Base-by-base conservation (phyloP, 2,797 vertebrate species). In the Loris lydekkerianus region DNA sequence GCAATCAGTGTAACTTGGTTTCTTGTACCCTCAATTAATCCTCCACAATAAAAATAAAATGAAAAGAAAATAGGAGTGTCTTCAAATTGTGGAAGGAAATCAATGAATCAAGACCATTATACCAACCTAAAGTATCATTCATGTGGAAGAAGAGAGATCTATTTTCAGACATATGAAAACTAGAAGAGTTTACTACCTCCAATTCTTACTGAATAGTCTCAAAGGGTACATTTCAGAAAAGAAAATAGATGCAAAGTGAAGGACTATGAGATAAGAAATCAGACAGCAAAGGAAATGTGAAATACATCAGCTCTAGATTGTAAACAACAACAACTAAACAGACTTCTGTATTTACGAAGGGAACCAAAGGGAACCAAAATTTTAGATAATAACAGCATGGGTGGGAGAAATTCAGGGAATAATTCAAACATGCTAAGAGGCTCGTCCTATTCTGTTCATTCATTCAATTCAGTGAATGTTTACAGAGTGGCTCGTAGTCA, bases 21-120 rank as follows among this genome's bases (percentile, higher is more conserved):
- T 40, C 37, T 40, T 40, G 37, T 40, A 40, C 37, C 37, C 37
- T 40, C 37, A 40, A 40, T 40, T 40, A 40, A 40, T 40, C 37
- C 37, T 5, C 37, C 37, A 40, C 37, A 40, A 40, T 40, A 40
- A 40, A 40, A 40, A 40, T 3, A 40, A 40, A 40, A 40, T 40
- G 37, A 40, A 40, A 40, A 49, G 46, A 49, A 49, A 89, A 81
- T 34, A 10, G 13, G 75, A 13, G 60, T 49, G 3, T 58, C 56
- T 86, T 93, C 34, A 83, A 81, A 37, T 63, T 72, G 61, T 82
- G 56, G n/a, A 80, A 77, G 46, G 40, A 86, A 83, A 89, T 63
- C 7, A 43, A 10, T 49, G 60, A 83, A 46, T 84, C 8, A 4
- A 82, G 43, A 63, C 40, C 11, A 31, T 53, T 63, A 53, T 40